Percentiles rank a stretch among this genome's conserved stretches.
Evolutionary conservation across 1,140 invertebrate genomes (phyloP).

Genomic region (Meloidogyne hapla): DNA sequence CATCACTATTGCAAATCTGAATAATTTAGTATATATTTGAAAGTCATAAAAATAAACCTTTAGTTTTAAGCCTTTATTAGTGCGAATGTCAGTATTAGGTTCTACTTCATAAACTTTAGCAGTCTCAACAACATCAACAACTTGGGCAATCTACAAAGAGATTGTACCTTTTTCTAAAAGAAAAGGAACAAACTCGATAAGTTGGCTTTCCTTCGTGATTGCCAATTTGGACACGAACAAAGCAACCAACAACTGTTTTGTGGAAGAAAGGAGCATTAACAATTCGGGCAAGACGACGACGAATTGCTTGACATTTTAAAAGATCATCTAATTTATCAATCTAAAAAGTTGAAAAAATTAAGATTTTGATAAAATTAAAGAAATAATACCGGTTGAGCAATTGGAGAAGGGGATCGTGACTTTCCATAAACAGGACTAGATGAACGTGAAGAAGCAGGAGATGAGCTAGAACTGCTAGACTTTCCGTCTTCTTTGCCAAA

Average conservation of each 20-base stretch:
- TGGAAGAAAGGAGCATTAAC: conserved; percentile 94
- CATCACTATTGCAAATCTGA: conserved; percentile 64
- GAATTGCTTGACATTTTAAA: conserved; percentile 45
- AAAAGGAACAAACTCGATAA: conserved; percentile 71
- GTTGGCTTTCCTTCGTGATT: conserved; percentile 80
- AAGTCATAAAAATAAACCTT: conserved; percentile 64
- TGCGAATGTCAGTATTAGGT: conserved; percentile 72
- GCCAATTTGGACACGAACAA: conserved; percentile 92
- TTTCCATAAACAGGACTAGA: conserved; percentile 47
- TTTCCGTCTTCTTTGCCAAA: conserved; percentile 43
- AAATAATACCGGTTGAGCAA: conserved; percentile 27
- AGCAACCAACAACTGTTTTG: conserved; percentile 83
- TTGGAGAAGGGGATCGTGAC: conserved; percentile 42
- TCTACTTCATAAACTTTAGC: conserved; percentile 85
- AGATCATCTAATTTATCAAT: conserved; percentile 46
- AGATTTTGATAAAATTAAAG: not conserved
- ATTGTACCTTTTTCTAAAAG: not conserved
- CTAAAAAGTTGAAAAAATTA: conserved; percentile 35
- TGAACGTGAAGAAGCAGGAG: conserved; percentile 37
- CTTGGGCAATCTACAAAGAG: conserved; percentile 61
- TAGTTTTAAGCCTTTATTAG: conserved; percentile 79
- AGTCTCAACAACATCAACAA: conserved; percentile 93
- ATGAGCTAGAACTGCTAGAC: conserved; percentile 25
- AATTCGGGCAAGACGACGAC: conserved; percentile 42
- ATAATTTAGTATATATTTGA: conserved; percentile 17